phyloP scores from a whole-genome alignment of 2,113 vertebrate genomes.

The Calidris pugnax region DNA sequence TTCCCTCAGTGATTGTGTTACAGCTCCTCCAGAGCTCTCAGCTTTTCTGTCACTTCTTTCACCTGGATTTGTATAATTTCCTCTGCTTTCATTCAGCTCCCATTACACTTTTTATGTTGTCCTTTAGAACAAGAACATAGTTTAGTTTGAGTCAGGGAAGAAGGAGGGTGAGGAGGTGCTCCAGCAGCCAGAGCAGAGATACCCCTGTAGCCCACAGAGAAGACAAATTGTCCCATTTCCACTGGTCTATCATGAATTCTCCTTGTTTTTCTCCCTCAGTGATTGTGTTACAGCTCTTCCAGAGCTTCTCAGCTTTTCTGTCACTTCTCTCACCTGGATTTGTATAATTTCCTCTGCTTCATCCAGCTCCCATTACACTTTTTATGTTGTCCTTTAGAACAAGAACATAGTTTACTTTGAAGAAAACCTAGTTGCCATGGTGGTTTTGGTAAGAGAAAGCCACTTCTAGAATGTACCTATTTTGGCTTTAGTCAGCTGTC shows the following conservation, averaged over 20 bases:
- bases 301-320: not conserved
- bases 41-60: not conserved
- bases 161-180: no score
- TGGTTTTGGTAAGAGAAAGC: not conserved
- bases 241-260: not conserved
- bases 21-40: not conserved
- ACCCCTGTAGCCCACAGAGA: no score
- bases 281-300: not conserved
- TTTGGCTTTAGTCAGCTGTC: not conserved
- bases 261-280: fast-evolving
- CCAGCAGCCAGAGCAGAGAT: no score
- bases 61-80: not conserved
- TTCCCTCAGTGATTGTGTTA: fast-evolving
- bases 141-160: not conserved
- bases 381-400: not conserved
- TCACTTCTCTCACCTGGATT: not conserved
- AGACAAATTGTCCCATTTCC: no score
- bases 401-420: not conserved
- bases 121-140: not conserved
- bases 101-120: not conserved
- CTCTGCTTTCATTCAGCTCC: not conserved
- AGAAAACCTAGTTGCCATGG: not conserved
- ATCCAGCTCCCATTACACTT: not conserved
- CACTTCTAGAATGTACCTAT: not conserved
- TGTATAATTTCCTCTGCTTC: not conserved